Base-by-base conservation (phyloP, 2,113 vertebrate genomes). In the Montifringilla adamsi region DNA sequence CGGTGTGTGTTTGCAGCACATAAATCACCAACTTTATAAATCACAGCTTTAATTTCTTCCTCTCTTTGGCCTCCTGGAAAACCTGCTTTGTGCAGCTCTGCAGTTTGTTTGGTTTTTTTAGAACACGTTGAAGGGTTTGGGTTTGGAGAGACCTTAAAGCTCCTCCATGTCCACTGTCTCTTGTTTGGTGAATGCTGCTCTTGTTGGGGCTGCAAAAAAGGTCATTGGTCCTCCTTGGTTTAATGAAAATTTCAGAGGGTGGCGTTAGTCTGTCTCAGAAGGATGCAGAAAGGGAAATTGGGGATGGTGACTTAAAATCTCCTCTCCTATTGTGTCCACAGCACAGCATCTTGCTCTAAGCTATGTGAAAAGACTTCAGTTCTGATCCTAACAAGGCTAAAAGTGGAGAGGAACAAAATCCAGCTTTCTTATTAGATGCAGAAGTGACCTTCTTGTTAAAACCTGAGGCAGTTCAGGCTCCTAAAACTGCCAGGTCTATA, bases 81-180 rank as follows among this genome's bases (percentile, higher is more conserved):
- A 67, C 26, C 37, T 50, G 19, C 27, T 55, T 72, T 55, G 63
- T 68, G 30, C 13, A 46, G 4, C 21, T 27, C 23, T 52, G 39
- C 18, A 8, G 24, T 7, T 12, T 16, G 15, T 31, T 55, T 30
- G 15, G 6, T 10, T 81, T 79, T 58, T 33, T 13, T 8, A 28
- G 50, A 69, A 8, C 6, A 4, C 0, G 0, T 11, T 11, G 27
- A 28, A 44, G 33, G 18, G 50, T 81, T 73, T 37, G 35, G 31
- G 12, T 23, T 81, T 63, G 76, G 23, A 50, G 33, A 27, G 12
- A 33, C 33, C 33, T 39, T 44, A 37, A 44, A 66, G 28, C 27
- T 74, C 22, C 13, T 66, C 44, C 58, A 20, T 22, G 4, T 62
- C 74, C 10, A 0, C 30, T 12, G 2, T 44, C 11, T 85, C 33